These are phyloP conservation scores for Valencia hispanica DNA, from an alignment of 2,797 vertebrate species.

Conservation along the genomic window DNA sequence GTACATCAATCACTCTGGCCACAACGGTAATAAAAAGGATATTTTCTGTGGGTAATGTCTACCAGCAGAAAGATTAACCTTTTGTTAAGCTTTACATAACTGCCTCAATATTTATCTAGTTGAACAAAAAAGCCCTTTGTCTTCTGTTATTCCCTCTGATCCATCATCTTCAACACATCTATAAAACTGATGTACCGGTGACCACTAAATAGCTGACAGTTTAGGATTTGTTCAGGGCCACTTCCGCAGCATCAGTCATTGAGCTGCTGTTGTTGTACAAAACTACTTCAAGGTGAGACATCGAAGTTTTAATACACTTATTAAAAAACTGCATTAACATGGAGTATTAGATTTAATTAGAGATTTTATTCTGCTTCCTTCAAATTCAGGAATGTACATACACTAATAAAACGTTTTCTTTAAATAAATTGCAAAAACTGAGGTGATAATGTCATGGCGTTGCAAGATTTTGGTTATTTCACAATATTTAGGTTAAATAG, in stretches of 20 bases:
- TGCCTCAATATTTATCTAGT: conserved; percentile 26
- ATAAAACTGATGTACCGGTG: conserved; percentile 6
- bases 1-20: conserved; percentile 22
- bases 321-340: not conserved
- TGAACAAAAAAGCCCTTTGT: conserved; percentile 2
- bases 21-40: conserved; percentile 3
- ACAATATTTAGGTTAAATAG: not conserved
- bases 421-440: not conserved
- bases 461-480: no score
- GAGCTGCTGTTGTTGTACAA: not conserved
- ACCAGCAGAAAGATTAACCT: conserved; percentile 8
- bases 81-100: conserved; percentile 27
- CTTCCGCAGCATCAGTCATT: not conserved
- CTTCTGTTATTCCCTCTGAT: conserved; percentile 7
- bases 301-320: not conserved
- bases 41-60: conserved; percentile 1
- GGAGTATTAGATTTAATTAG: not conserved
- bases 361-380: not conserved
- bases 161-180: conserved; percentile 7
- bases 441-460: not conserved
- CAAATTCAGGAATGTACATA: not conserved
- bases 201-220: not conserved
- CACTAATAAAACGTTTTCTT: not conserved
- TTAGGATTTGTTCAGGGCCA: conserved; percentile 19
- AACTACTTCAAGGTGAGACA: not conserved